Conservation (phyloP, 2,888 invertebrate genomes). For the Chamaedrilus cognettii region DNA sequence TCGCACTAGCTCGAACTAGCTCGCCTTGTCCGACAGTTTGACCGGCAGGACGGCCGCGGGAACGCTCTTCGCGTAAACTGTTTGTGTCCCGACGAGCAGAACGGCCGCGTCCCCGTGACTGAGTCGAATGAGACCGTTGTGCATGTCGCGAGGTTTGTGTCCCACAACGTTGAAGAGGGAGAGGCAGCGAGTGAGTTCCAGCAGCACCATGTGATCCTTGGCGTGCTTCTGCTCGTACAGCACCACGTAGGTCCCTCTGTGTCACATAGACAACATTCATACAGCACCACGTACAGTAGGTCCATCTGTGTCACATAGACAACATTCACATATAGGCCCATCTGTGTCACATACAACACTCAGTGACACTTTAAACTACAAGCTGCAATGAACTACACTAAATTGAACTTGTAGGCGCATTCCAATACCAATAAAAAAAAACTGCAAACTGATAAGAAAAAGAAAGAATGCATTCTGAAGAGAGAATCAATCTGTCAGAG, state of each 20-base stretch:
- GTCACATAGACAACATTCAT: neutral
- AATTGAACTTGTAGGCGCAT: no score
- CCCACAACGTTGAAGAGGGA: slow-evolving; percentile 42
- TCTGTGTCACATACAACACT: no score
- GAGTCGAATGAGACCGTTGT: slow-evolving; percentile 51
- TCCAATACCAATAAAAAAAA: no score
- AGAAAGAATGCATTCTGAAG: no score
- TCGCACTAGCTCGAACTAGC: neutral
- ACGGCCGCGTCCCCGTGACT: neutral
- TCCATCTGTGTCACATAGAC: neutral
- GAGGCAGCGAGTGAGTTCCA: slow-evolving; percentile 49
- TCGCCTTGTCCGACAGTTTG: neutral
- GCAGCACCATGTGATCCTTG: slow-evolving; percentile 40
- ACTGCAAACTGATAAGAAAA: no score
- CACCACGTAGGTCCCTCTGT: slow-evolving; percentile 38
- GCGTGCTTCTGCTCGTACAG: slow-evolving; percentile 45
- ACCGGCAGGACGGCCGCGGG: neutral
- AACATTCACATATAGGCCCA: neutral
- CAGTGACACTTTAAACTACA: no score
- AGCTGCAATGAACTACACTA: no score
- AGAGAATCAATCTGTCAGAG: no score
- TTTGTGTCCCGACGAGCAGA: neutral
- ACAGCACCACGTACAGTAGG: neutral
- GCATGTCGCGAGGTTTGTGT: slow-evolving; percentile 46
- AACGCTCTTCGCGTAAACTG: neutral